Evolutionary conservation across 2,797 vertebrate genomes (phyloP).

Genomic region (Leptatherina wallacei): DNA sequence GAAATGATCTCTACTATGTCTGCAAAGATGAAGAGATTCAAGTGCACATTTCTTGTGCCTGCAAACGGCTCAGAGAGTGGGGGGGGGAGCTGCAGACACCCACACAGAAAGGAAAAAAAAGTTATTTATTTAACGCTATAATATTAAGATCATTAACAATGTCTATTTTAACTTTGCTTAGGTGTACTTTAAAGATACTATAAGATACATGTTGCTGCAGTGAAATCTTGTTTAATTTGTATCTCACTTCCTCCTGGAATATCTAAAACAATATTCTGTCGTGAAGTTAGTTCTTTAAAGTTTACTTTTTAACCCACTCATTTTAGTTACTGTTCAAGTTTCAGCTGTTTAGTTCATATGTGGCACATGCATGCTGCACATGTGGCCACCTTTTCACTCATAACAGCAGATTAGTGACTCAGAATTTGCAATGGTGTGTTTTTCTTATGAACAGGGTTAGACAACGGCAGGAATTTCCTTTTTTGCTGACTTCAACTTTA

Average conservation of each 20-base stretch:
- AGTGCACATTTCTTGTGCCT: conserved; percentile 1
- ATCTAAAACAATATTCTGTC: background rate
- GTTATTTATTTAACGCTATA: background rate
- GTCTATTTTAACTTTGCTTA: background rate
- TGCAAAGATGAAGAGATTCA: conserved; percentile 17
- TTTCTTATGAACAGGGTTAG: background rate
- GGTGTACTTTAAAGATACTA: background rate
- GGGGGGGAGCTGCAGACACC: background rate
- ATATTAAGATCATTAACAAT: background rate
- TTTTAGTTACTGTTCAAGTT: background rate
- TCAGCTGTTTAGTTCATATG: background rate
- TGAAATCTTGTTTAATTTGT: too few species aligned
- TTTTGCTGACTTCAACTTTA: too few species aligned
- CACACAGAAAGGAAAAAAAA: background rate
- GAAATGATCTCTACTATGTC: conserved; percentile 5
- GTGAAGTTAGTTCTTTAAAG: background rate
- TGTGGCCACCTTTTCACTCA: background rate
- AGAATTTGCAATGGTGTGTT: background rate
- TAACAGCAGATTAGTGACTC: background rate
- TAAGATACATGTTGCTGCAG: background rate
- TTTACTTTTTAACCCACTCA: background rate
- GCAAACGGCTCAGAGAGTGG: background rate
- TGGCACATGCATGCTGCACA: background rate
- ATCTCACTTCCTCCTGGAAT: too few species aligned
- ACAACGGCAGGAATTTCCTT: background rate